phyloP scores from a whole-genome alignment of 2,113 vertebrate genomes.

The Gallinago undulata region DNA sequence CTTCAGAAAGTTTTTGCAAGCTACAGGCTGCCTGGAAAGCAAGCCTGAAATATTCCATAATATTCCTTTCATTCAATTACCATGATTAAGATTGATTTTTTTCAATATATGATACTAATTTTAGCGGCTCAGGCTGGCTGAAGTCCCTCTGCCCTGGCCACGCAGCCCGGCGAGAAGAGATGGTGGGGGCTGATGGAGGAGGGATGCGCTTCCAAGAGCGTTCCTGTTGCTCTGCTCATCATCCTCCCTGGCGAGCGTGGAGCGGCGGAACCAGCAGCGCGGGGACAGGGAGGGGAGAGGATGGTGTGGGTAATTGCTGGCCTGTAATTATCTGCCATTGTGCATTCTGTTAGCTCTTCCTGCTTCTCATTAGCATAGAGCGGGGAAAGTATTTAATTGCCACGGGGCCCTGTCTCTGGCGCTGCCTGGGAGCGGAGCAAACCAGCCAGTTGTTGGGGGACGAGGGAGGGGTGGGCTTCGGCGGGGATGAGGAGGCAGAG shows the following conservation, averaged over 20 bases:
- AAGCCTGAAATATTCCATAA: neutral
- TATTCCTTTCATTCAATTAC: neutral
- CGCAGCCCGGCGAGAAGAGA: accelerated
- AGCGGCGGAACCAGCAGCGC: neutral
- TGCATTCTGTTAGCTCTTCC: neutral
- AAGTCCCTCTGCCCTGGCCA: neutral
- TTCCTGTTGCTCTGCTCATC: neutral
- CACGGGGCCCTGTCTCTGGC: neutral
- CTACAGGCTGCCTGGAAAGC: neutral
- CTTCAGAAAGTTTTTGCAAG: neutral
- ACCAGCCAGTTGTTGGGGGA: neutral
- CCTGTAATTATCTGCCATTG: constrained; percentile 4
- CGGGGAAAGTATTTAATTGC: neutral
- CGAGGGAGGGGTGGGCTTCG: neutral
- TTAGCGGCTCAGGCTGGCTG: neutral
- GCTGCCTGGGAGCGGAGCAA: neutral
- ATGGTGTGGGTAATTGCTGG: neutral
- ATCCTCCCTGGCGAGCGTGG: neutral
- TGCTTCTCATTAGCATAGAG: neutral
- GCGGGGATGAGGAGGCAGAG: neutral
- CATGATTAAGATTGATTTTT: neutral
- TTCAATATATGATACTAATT: neutral
- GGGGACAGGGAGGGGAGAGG: neutral
- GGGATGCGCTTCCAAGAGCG: neutral
- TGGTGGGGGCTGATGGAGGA: neutral